phyloP scores from a whole-genome alignment of 2,797 vertebrate species.

The Coregonus suidteri region DNA sequence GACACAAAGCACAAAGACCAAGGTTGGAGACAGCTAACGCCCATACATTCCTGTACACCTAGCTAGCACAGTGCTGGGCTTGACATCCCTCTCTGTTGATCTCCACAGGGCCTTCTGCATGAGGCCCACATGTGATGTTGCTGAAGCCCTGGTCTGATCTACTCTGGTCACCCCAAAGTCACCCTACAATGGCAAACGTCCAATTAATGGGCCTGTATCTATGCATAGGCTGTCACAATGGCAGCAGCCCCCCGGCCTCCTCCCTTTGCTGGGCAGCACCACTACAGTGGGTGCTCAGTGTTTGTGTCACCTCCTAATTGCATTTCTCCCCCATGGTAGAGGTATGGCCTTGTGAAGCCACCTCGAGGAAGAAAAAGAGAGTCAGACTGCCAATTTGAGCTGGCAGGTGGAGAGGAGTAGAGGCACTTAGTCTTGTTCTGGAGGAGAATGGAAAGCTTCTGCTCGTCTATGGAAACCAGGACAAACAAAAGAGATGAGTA shows the following conservation, averaged over 20 bases:
- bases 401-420: constrained; percentile 70
- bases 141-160: constrained; percentile 37
- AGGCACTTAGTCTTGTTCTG: constrained; percentile 74
- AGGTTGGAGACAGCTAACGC: neutral
- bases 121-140: constrained; percentile 34
- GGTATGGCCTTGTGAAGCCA: constrained; percentile 71
- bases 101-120: constrained; percentile 49
- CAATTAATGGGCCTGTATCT: constrained; percentile 68
- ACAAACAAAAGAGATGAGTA: constrained; percentile 75
- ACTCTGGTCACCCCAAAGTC: constrained; percentile 52
- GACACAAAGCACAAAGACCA: neutral
- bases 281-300: constrained; percentile 73
- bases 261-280: constrained; percentile 44
- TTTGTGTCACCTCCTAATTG: constrained; percentile 79
- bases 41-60: constrained; percentile 36
- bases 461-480: constrained; percentile 69
- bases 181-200: constrained; percentile 55
- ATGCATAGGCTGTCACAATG: constrained; percentile 60
- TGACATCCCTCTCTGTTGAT: constrained; percentile 30
- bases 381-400: constrained; percentile 78
- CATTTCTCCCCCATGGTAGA: constrained; percentile 67
- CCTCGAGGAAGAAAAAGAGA: constrained; percentile 73
- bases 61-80: constrained; percentile 38
- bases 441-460: constrained; percentile 63
- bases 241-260: constrained; percentile 55